A percentile compares a stretch with the other conserved stretches of the same genome.
These are phyloP conservation scores for Eremobia ochroleuca DNA, from an alignment of 2,888 invertebrate species.

Conservation along the genomic window DNA sequence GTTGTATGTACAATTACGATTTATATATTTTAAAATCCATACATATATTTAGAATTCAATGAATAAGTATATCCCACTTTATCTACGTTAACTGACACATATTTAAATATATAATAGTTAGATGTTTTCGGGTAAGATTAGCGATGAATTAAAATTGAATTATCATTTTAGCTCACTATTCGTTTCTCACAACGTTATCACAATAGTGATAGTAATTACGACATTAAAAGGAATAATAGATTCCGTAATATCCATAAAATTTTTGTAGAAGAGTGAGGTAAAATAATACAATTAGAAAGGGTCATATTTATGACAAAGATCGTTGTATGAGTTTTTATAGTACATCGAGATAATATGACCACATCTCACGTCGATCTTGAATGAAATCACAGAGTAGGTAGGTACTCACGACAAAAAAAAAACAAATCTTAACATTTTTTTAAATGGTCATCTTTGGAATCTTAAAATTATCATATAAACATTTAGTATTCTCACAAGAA, in stretches of 20 bases:
- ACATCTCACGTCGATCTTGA: slow-evolving; percentile 44
- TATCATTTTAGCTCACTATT: slow-evolving; percentile 73
- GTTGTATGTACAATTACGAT: slow-evolving; percentile 83
- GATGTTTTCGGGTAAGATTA: slow-evolving; percentile 62
- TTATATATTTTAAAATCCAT: slow-evolving; percentile 75
- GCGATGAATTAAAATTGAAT: slow-evolving; percentile 62
- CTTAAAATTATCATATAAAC: slow-evolving; percentile 63
- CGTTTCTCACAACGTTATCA: slow-evolving; percentile 69
- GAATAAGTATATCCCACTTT: slow-evolving; percentile 69
- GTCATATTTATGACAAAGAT: slow-evolving; percentile 67
- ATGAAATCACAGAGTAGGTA: slow-evolving; percentile 52
- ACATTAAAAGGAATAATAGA: slow-evolving; percentile 73
- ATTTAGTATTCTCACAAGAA: slow-evolving; percentile 62
- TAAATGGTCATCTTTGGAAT: slow-evolving; percentile 47
- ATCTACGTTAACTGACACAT: slow-evolving; percentile 80
- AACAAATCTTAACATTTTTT: slow-evolving; percentile 17
- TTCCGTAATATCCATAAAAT: slow-evolving; percentile 66
- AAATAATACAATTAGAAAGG: slow-evolving; percentile 63
- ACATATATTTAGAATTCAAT: slow-evolving; percentile 87
- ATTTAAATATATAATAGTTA: slow-evolving; percentile 69
- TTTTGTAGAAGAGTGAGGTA: slow-evolving; percentile 70
- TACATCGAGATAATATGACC: slow-evolving; percentile 35
- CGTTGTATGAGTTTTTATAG: slow-evolving; percentile 74
- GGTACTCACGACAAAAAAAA: slow-evolving; percentile 44
- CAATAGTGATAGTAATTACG: slow-evolving; percentile 78